Evolutionary conservation across 2,113 vertebrate species (phyloP).

Genomic region (Buteo buteo): DNA sequence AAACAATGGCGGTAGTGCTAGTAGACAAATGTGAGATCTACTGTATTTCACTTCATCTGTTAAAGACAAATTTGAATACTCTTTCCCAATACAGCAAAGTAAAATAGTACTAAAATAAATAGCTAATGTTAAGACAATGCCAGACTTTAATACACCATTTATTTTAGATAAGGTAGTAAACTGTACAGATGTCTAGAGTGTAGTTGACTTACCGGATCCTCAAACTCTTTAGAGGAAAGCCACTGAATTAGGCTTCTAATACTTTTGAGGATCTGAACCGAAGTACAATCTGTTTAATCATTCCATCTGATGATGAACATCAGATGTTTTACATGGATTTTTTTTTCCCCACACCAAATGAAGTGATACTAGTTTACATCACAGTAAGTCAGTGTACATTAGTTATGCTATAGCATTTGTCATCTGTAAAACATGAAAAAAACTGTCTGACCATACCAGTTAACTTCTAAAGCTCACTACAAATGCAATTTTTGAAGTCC

Average conservation of each 20-base stretch:
- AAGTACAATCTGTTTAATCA: neutral
- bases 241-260: neutral
- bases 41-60: neutral
- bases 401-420: neutral
- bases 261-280: neutral
- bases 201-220: neutral
- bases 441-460: neutral
- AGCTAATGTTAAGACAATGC: neutral
- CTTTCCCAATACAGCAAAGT: neutral
- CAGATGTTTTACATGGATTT: neutral
- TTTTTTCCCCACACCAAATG: neutral
- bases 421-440: neutral
- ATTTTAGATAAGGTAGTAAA: neutral
- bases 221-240: neutral
- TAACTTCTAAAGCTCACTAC: neutral
- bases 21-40: neutral
- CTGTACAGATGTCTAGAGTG: neutral
- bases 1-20: neutral
- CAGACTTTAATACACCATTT: slow-evolving; percentile 12
- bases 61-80: neutral
- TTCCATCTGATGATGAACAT: neutral
- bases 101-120: neutral
- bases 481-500: neutral
- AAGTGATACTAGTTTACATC: neutral
- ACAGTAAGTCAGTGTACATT: neutral